Conservation (phyloP, 2,888 invertebrate species). For the Allacma fusca region DNA sequence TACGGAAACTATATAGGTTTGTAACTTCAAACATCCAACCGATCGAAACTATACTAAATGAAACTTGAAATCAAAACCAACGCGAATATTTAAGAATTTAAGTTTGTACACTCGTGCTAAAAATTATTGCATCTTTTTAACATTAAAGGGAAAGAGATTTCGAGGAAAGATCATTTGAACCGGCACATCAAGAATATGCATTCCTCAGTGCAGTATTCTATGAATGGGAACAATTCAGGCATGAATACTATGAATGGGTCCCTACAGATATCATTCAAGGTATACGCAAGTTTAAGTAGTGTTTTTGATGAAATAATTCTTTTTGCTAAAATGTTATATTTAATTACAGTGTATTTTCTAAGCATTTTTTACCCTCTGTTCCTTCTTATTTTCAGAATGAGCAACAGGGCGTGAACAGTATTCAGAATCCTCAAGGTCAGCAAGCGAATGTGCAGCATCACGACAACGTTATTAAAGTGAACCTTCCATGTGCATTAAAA, state of each 20-base stretch:
- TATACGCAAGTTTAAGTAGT: background rate
- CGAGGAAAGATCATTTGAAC: slow-evolving; percentile 56
- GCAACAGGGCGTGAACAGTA: background rate
- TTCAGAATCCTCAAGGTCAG: background rate
- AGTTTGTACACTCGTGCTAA: background rate
- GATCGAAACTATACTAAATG: too few relatives aligned
- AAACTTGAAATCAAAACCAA: too few relatives aligned
- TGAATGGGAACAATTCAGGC: slow-evolving; percentile 30
- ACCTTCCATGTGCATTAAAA: slow-evolving; percentile 42
- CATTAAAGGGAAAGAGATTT: slow-evolving; percentile 47
- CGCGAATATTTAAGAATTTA: background rate
- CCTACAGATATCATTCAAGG: background rate
- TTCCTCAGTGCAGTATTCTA: slow-evolving; percentile 33
- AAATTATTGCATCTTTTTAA: background rate
- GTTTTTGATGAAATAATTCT: too few relatives aligned
- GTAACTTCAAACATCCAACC: too few relatives aligned
- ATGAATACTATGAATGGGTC: background rate
- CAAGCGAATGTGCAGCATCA: background rate
- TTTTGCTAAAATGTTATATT: too few relatives aligned
- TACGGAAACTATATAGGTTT: too few relatives aligned
- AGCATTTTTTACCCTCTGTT: background rate
- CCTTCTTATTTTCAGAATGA: slow-evolving; percentile 19
- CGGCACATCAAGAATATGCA: slow-evolving; percentile 59
- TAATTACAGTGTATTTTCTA: too few relatives aligned
- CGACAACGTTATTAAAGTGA: slow-evolving; percentile 40